phyloP scores from a whole-genome alignment of 2,797 vertebrate genomes.

The Cossypha caffra region DNA sequence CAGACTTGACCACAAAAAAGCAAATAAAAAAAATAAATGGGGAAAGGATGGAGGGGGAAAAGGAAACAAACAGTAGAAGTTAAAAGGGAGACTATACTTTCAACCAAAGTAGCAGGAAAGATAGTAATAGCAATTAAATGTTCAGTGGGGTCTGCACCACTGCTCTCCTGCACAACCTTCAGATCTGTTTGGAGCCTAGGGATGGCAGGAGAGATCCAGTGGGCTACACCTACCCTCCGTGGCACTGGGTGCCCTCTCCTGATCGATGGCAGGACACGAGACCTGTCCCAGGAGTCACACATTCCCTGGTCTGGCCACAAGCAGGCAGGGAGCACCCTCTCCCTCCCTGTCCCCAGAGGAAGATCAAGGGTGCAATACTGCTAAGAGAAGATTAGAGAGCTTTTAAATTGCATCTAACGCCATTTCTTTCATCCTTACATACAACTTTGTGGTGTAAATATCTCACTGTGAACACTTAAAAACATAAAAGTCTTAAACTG shows the following conservation, averaged over 20 bases:
- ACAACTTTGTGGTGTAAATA: neutral
- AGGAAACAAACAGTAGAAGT: neutral
- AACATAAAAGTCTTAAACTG: neutral
- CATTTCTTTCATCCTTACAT: neutral
- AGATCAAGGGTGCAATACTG: neutral
- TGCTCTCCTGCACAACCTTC: neutral
- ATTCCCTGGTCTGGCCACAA: neutral
- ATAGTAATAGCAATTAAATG: neutral
- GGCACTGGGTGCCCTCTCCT: neutral
- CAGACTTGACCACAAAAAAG: neutral
- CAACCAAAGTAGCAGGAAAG: neutral
- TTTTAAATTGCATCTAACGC: neutral
- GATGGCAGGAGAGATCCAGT: neutral
- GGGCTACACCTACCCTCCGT: neutral
- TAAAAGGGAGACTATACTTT: neutral
- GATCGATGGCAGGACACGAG: accelerated
- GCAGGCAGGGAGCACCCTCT: neutral
- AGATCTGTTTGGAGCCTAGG: neutral
- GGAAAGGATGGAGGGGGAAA: neutral
- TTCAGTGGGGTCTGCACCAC: neutral
- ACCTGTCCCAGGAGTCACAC: neutral
- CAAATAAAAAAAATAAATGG: neutral
- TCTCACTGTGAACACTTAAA: neutral
- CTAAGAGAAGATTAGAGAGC: neutral
- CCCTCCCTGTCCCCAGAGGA: neutral